Evolutionary conservation across 2,888 invertebrate genomes (phyloP).

Genomic region (Cyclophora punctaria): DNA sequence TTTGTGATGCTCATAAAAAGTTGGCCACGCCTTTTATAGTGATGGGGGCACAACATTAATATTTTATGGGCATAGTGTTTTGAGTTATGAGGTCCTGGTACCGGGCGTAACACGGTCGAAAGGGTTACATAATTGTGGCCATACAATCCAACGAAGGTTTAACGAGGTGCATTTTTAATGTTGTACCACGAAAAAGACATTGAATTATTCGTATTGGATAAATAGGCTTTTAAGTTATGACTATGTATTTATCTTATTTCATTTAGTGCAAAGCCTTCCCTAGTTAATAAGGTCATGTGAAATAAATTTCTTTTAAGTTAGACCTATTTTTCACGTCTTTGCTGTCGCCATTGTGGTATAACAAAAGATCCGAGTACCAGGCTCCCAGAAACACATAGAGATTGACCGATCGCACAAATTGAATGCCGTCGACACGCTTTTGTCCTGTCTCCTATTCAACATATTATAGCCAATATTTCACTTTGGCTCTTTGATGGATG

Average conservation of each 20-base stretch:
- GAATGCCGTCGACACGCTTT: conserved; percentile 57
- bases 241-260: too few species aligned
- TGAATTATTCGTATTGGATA: too few species aligned
- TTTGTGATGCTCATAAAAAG: too few species aligned
- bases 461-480: conserved; percentile 52
- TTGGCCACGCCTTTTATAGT: too few species aligned
- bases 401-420: conserved; percentile 69
- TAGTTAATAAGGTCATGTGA: too few species aligned
- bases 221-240: too few species aligned
- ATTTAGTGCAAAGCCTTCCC: too few species aligned
- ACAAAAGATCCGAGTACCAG: conserved; percentile 54
- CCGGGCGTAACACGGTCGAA: not conserved
- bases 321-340: conserved; percentile 43
- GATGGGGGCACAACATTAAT: not conserved
- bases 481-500: conserved; percentile 29
- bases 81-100: conserved; percentile 1
- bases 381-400: conserved; percentile 50
- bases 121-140: not conserved
- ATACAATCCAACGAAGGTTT: conserved; percentile 8
- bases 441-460: conserved; percentile 52
- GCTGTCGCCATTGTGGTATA: conserved; percentile 47
- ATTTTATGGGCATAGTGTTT: not conserved
- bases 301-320: too few species aligned
- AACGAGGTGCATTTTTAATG: too few species aligned
- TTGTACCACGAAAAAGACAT: too few species aligned